Evolutionary conservation across 2,113 vertebrate species (phyloP).

Genomic region (Anthoscopus minutus): DNA sequence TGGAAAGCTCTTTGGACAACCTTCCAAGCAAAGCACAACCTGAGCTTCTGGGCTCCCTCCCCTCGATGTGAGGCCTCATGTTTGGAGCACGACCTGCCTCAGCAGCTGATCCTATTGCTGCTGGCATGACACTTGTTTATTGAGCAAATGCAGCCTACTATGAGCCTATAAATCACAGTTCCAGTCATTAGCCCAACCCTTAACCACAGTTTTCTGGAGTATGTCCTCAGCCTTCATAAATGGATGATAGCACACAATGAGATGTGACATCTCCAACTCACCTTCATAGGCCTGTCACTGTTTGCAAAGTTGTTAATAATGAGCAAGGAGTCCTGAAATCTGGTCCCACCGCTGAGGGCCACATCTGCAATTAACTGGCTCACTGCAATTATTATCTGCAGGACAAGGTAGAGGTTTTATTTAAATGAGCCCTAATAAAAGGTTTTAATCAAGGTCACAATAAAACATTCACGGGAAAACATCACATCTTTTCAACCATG

Average conservation of each 20-base stretch:
- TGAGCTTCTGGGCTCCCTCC: background rate
- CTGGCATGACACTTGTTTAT: background rate
- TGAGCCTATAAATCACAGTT: background rate
- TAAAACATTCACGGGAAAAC: background rate
- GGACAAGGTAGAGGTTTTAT: background rate
- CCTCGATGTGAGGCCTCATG: rapidly evolving
- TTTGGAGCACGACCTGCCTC: background rate
- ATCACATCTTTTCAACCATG: background rate
- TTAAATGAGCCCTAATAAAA: background rate
- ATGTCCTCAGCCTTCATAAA: background rate
- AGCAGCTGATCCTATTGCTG: background rate
- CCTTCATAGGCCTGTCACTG: conserved; percentile 96
- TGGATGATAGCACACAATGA: background rate
- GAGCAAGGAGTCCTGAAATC: conserved; percentile 95
- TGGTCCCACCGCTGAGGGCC: conserved; percentile 87
- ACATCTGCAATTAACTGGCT: conserved; percentile 96
- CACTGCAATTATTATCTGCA: conserved; percentile 95
- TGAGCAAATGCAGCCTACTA: background rate
- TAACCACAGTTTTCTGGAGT: background rate
- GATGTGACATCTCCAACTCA: conserved; percentile 46
- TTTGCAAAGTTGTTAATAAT: conserved; percentile 99
- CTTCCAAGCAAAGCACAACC: background rate
- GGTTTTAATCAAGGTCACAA: background rate
- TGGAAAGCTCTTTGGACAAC: background rate
- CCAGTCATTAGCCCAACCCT: background rate